Conservation (phyloP, 1,140 invertebrate genomes). For the Vollenhovia emeryi region DNA sequence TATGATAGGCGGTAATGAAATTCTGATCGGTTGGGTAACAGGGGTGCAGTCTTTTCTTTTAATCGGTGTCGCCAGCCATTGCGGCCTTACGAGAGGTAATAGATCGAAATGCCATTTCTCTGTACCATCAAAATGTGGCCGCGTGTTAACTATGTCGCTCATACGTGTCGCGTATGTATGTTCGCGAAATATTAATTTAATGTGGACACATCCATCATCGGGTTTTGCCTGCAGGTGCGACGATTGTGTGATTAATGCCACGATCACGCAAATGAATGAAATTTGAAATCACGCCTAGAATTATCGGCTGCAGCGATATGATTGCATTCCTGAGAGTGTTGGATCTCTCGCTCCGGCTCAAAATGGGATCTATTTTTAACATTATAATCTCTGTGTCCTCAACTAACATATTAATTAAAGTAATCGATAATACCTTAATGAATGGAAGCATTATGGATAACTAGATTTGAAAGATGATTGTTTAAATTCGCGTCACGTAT, state of each 20-base stretch:
- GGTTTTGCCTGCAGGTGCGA: slow-evolving; percentile 1
- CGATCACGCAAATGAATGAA: neutral
- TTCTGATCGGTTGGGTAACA: neutral
- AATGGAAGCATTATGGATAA: neutral
- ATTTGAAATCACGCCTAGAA: neutral
- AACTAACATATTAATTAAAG: slow-evolving; percentile 5
- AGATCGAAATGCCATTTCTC: slow-evolving; percentile 30
- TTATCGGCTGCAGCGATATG: neutral
- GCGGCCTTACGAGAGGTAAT: slow-evolving; percentile 14
- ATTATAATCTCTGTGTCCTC: neutral
- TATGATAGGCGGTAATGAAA: slow-evolving; percentile 50
- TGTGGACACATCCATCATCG: slow-evolving; percentile 26
- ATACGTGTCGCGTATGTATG: slow-evolving; percentile 1
- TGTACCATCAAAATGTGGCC: neutral
- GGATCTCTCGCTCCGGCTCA: neutral
- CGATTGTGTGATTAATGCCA: slow-evolving; percentile 33
- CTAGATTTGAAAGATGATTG: neutral
- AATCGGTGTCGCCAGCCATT: slow-evolving; percentile 12
- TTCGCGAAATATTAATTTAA: slow-evolving; percentile 37
- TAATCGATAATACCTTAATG: neutral
- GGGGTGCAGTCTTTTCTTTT: neutral
- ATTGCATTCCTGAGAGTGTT: neutral
- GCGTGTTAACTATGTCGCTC: neutral
- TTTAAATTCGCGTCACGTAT: slow-evolving; percentile 6
- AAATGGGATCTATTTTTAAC: neutral